A percentile compares a stretch with the other conserved stretches of the same genome.
Evolutionary conservation across 1,140 invertebrate species (phyloP).

Genomic region (Zophobas morio): DNA sequence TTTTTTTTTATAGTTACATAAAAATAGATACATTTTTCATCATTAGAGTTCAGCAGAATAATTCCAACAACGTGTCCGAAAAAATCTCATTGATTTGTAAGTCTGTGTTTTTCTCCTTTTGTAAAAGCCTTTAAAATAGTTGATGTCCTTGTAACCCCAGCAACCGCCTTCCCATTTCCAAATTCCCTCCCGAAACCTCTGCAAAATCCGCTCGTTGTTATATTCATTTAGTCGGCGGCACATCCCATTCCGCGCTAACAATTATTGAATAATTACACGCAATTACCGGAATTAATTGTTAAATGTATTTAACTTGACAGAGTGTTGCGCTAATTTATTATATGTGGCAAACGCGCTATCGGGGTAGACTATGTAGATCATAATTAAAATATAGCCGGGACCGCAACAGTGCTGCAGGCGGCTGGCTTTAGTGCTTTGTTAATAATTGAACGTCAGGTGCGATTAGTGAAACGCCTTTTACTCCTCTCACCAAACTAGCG

Average conservation of each 20-base stretch:
- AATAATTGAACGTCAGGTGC: slow-evolving; percentile 64
- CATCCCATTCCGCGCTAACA: slow-evolving; percentile 7
- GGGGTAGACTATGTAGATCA: slow-evolving; percentile 61
- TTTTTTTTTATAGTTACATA: too few species aligned
- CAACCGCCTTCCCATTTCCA: slow-evolving; percentile 28
- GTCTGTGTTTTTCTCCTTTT: too few species aligned
- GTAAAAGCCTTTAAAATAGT: neutral
- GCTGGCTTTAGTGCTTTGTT: slow-evolving; percentile 60
- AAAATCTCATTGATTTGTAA: too few species aligned
- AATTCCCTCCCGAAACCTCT: too few species aligned
- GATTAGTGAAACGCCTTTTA: slow-evolving; percentile 60
- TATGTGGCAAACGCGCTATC: slow-evolving; percentile 58
- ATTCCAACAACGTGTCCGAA: too few species aligned
- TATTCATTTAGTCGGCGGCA: neutral
- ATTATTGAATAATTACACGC: slow-evolving; percentile 42
- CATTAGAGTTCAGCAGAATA: too few species aligned
- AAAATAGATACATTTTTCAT: too few species aligned
- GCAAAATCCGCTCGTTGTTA: neutral
- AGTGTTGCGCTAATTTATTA: slow-evolving; percentile 60
- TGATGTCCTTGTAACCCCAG: neutral
- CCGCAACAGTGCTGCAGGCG: slow-evolving; percentile 57
- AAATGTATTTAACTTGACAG: slow-evolving; percentile 57
- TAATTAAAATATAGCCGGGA: slow-evolving; percentile 63
- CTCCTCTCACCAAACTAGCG: neutral
- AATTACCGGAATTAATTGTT: slow-evolving; percentile 56